These are phyloP conservation scores for Darevskia mixta DNA, from an alignment of 2,797 vertebrate species.

Conservation along the genomic window DNA sequence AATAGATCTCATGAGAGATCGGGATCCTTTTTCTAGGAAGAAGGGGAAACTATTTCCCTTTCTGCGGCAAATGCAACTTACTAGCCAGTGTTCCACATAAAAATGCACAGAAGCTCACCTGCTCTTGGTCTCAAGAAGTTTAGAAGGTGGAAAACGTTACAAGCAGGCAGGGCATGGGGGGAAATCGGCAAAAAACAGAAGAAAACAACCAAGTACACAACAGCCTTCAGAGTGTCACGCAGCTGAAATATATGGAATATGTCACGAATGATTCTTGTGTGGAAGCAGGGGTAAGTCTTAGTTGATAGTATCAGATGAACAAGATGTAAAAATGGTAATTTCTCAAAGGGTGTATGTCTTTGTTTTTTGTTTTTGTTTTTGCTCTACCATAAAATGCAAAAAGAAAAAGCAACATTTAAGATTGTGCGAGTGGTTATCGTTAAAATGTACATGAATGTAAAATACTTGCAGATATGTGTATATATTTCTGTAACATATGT, in stretches of 20 bases:
- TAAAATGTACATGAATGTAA: slow-evolving; percentile 75
- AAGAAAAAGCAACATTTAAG: slow-evolving; percentile 63
- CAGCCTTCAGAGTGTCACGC: not conserved
- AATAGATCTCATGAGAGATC: slow-evolving; percentile 28
- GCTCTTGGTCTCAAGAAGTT: slow-evolving; percentile 11
- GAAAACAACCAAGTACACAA: not conserved
- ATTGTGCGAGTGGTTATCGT: slow-evolving; percentile 69
- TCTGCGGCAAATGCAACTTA: slow-evolving; percentile 31
- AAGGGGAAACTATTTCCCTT: slow-evolving; percentile 16
- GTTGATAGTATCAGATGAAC: slow-evolving; percentile 21
- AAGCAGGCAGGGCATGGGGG: not conserved
- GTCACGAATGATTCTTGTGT: slow-evolving; percentile 36
- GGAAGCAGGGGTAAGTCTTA: slow-evolving; percentile 28
- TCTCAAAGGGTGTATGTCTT: slow-evolving; percentile 60
- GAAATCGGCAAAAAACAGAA: not conserved
- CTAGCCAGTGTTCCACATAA: slow-evolving; percentile 22
- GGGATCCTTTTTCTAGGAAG: slow-evolving; percentile 29
- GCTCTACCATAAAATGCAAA: slow-evolving; percentile 65
- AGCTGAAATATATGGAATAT: not conserved
- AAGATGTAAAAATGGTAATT: not conserved
- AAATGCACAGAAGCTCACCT: slow-evolving; percentile 1
- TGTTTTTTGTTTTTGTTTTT: slow-evolving; percentile 44
- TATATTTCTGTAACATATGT: slow-evolving; percentile 84
- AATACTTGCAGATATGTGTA: slow-evolving; percentile 80
- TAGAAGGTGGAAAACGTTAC: not conserved